A percentile compares a stretch with the other conserved stretches of the same genome.
Evolutionary conservation across 2,888 invertebrate species (phyloP).

Genomic region (Trisateles emortualis): DNA sequence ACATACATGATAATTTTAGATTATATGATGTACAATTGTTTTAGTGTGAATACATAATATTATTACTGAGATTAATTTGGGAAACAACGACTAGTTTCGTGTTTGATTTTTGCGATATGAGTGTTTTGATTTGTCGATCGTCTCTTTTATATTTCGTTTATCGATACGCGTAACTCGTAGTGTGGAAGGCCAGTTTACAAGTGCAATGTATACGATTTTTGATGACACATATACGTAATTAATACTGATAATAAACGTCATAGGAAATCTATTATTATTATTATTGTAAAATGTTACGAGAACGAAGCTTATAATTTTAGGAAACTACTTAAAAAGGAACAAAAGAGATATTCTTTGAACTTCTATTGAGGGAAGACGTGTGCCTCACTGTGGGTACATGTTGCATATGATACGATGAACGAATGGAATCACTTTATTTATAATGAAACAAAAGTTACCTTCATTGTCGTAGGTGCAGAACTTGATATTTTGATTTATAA

Average conservation of each 20-base stretch:
- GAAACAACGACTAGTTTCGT: constrained; percentile 72
- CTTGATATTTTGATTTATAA: constrained; percentile 50
- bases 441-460: constrained; percentile 83
- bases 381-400: constrained; percentile 64
- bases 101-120: constrained; percentile 63
- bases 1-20: constrained; percentile 82
- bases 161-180: constrained; percentile 61
- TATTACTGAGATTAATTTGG: constrained; percentile 78
- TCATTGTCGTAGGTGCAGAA: constrained; percentile 72
- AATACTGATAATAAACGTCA: constrained; percentile 81
- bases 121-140: constrained; percentile 74
- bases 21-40: constrained; percentile 85
- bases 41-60: constrained; percentile 83
- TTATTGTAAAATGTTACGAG: constrained; percentile 81
- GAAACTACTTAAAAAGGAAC: constrained; percentile 62
- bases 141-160: constrained; percentile 65
- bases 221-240: constrained; percentile 86
- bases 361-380: constrained; percentile 66
- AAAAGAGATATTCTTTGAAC: constrained; percentile 73
- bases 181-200: constrained; percentile 84
- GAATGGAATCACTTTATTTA: constrained; percentile 67
- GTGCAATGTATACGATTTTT: constrained; percentile 88
- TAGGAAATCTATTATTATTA: constrained; percentile 80
- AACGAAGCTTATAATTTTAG: constrained; percentile 77
- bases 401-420: constrained; percentile 56